Evolutionary conservation across 2,797 vertebrate species (phyloP).

Genomic region (Scarus forsteni): DNA sequence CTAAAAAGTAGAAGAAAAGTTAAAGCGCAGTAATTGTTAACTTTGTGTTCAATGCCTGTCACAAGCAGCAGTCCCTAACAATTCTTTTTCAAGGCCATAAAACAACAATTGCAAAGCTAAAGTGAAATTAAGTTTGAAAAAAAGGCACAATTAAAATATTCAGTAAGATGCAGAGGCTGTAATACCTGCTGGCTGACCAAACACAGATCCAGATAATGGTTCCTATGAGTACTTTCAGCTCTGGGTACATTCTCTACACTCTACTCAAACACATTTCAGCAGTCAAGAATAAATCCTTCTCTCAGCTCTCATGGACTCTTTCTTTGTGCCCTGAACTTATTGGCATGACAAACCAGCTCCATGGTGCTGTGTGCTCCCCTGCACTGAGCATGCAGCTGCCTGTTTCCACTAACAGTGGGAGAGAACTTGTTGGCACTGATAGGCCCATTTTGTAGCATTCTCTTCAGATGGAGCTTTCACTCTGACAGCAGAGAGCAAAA

Average conservation of each 20-base stretch:
- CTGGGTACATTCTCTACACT: not conserved
- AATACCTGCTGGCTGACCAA: too few relatives aligned
- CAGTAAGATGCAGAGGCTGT: too few relatives aligned
- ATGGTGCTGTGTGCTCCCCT: slow-evolving; percentile 9
- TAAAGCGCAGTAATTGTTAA: too few relatives aligned
- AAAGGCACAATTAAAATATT: too few relatives aligned
- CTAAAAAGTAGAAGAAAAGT: too few relatives aligned
- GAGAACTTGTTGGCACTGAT: slow-evolving; percentile 43
- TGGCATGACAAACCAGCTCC: slow-evolving; percentile 34
- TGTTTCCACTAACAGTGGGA: slow-evolving; percentile 31
- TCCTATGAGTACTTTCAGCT: not conserved
- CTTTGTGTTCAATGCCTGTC: too few relatives aligned
- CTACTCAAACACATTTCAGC: slow-evolving; percentile 18
- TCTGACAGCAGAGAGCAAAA: slow-evolving; percentile 51
- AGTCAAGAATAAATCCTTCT: slow-evolving; percentile 13
- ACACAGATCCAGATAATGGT: too few relatives aligned
- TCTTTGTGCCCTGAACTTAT: slow-evolving; percentile 18
- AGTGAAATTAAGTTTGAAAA: too few relatives aligned
- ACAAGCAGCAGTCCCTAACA: too few relatives aligned
- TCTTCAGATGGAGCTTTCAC: slow-evolving; percentile 33
- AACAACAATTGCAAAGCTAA: too few relatives aligned
- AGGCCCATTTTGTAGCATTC: slow-evolving; percentile 43
- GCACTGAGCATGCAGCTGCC: slow-evolving; percentile 22
- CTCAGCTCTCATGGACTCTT: slow-evolving; percentile 6
- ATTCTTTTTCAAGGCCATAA: too few relatives aligned